These are phyloP conservation scores for Cydia splendana DNA, from an alignment of 1,140 invertebrate genomes.

Conservation along the genomic window DNA sequence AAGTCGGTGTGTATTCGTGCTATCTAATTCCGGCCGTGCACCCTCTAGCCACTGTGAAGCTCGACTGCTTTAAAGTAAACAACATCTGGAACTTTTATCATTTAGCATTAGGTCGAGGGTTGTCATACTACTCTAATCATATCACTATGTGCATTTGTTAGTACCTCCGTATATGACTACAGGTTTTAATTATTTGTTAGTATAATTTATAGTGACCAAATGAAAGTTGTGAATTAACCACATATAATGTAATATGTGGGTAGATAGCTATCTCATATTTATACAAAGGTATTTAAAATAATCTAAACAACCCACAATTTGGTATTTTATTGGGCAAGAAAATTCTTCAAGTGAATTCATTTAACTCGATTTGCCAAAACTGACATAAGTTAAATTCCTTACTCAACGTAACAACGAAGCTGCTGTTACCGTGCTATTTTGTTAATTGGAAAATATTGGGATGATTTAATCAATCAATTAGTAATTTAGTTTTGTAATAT, in stretches of 20 bases:
- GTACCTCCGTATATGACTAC: background rate
- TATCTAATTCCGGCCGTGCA: slow-evolving; percentile 38
- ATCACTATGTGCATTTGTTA: slow-evolving; percentile 13
- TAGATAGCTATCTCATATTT: background rate
- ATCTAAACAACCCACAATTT: too few species aligned
- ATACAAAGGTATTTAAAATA: slow-evolving; percentile 2
- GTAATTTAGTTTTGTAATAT: too few species aligned
- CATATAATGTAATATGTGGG: background rate
- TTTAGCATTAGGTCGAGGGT: slow-evolving; percentile 46
- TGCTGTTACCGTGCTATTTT: too few species aligned
- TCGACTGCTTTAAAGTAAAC: slow-evolving; percentile 64
- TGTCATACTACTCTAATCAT: slow-evolving; percentile 45
- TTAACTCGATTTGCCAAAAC: too few species aligned
- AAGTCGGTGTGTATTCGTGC: slow-evolving; percentile 18
- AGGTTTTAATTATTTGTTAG: background rate
- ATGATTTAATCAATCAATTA: too few species aligned
- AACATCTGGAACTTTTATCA: slow-evolving; percentile 61
- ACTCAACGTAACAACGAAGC: too few species aligned
- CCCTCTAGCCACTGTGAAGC: slow-evolving; percentile 40
- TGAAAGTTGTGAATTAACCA: background rate
- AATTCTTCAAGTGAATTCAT: too few species aligned
- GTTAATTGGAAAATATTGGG: too few species aligned
- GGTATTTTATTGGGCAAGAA: too few species aligned
- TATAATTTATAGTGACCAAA: background rate
- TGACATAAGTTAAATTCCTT: too few species aligned